These are phyloP conservation scores for Furcifer pardalis DNA, from an alignment of 2,797 vertebrate species.

Conservation along the genomic window DNA sequence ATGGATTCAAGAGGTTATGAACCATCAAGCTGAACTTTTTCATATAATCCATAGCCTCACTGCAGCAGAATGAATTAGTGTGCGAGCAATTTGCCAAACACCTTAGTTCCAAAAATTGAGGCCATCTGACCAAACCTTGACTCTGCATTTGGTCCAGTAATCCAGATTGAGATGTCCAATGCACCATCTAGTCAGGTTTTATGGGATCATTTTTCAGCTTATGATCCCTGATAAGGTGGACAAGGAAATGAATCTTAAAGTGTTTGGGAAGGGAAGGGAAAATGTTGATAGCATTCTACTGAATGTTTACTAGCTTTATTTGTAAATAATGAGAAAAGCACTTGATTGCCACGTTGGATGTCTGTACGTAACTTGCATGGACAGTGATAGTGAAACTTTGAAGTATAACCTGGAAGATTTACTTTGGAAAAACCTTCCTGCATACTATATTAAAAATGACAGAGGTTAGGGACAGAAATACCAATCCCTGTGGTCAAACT, in stretches of 20 bases:
- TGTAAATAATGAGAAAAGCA: neutral
- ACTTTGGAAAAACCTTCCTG: slow-evolving; percentile 64
- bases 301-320: neutral
- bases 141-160: too few relatives aligned
- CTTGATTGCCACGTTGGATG: neutral
- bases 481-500: slow-evolving; percentile 73
- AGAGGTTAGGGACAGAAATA: slow-evolving; percentile 80
- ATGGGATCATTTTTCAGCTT: too few relatives aligned
- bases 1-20: too few relatives aligned
- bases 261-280: neutral
- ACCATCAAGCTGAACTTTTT: too few relatives aligned
- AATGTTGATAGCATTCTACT: neutral
- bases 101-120: too few relatives aligned
- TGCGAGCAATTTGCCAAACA: too few relatives aligned
- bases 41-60: too few relatives aligned
- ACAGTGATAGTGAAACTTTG: neutral
- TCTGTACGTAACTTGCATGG: neutral
- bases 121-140: too few relatives aligned
- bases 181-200: too few relatives aligned
- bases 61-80: too few relatives aligned
- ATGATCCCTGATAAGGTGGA: too few relatives aligned
- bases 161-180: too few relatives aligned
- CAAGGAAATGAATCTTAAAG: neutral
- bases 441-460: slow-evolving; percentile 81
- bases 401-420: slow-evolving; percentile 76